phyloP scores from a whole-genome alignment of 2,113 vertebrate genomes.

The Morone saxatilis region DNA sequence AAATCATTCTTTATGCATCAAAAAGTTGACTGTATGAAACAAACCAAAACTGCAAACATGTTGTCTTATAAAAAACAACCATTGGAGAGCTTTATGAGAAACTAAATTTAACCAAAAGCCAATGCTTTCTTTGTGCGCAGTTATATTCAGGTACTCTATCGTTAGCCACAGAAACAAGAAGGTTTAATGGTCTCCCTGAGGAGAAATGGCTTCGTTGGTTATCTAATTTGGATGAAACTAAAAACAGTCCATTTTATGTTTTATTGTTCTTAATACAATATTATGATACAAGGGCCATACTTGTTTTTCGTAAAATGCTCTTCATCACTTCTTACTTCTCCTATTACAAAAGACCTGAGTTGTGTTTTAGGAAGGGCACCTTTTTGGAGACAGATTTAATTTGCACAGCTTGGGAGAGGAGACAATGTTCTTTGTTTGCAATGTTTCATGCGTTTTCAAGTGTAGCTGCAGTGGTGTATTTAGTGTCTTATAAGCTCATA shows the following conservation, averaged over 20 bases:
- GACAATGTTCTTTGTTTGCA: background rate
- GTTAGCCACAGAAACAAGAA: background rate
- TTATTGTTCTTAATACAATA: background rate
- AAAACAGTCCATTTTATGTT: constrained; percentile 3
- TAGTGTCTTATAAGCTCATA: background rate
- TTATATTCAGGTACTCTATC: background rate
- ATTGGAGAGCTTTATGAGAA: background rate
- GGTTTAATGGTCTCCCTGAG: constrained; percentile 3
- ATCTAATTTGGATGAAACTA: background rate
- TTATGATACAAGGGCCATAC: background rate
- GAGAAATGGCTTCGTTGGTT: background rate
- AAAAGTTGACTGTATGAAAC: background rate
- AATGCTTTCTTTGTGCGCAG: background rate
- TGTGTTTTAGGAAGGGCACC: rapidly evolving
- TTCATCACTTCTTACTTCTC: constrained; percentile 13
- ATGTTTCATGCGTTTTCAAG: constrained; percentile 26
- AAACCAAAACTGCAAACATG: background rate
- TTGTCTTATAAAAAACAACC: background rate
- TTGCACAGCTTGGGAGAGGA: constrained; percentile 11
- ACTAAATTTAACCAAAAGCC: background rate
- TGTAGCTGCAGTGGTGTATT: background rate
- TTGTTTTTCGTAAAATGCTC: background rate
- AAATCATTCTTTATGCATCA: background rate
- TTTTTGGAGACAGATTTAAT: constrained; percentile 16
- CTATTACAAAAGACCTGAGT: constrained; percentile 12